Conservation (phyloP, 2,113 vertebrate species). For the Anarrhichthys ocellatus region DNA sequence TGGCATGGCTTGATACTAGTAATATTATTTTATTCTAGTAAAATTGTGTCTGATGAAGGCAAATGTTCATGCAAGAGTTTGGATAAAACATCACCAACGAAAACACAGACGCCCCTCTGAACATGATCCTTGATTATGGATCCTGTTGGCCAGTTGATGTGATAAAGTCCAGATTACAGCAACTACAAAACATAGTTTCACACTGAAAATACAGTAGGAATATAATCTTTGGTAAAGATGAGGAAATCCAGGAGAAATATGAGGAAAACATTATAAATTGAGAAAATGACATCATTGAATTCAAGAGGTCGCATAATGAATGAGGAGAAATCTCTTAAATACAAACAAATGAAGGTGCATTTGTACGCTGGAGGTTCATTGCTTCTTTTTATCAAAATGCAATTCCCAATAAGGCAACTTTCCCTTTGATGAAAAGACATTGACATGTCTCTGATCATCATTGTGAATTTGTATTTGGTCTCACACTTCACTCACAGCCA, state of each 20-base stretch:
- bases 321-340: slow-evolving; percentile 23
- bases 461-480: too few species aligned
- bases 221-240: slow-evolving; percentile 74
- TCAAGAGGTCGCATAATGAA: slow-evolving; percentile 25
- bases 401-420: slow-evolving; percentile 78
- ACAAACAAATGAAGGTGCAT: slow-evolving; percentile 66
- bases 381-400: slow-evolving; percentile 43
- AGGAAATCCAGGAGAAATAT: slow-evolving; percentile 29
- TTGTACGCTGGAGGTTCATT: slow-evolving; percentile 58
- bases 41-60: slow-evolving; percentile 61
- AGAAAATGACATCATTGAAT: slow-evolving; percentile 47
- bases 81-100: slow-evolving; percentile 51
- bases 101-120: slow-evolving; percentile 48
- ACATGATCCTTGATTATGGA: slow-evolving; percentile 11
- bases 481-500: too few species aligned
- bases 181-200: slow-evolving; percentile 30
- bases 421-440: slow-evolving; percentile 67
- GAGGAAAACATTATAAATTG: slow-evolving; percentile 24
- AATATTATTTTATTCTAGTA: slow-evolving; percentile 64
- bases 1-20: slow-evolving; percentile 21
- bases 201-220: slow-evolving; percentile 34
- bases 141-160: neutral
- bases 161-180: slow-evolving; percentile 5
- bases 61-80: slow-evolving; percentile 70
- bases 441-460: too few species aligned